Base-by-base conservation (phyloP, 1,140 invertebrate genomes). In the Ptiloglossa arizonensis region DNA sequence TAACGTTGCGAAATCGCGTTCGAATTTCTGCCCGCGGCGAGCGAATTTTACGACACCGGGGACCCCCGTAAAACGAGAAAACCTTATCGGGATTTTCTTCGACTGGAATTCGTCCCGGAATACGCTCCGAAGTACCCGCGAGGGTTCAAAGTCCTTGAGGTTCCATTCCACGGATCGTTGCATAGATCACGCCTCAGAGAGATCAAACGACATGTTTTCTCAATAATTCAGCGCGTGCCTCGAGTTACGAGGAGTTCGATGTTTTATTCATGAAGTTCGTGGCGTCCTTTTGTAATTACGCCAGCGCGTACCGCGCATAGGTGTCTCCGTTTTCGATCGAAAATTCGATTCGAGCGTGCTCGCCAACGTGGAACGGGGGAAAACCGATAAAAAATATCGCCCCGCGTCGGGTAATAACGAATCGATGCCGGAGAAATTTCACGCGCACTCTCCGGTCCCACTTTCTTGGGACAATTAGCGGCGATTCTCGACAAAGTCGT, bases 171-270 rank as follows among this genome's bases (percentile, higher is more conserved):
- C 1, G 44, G 73, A 59, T 59, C 73, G 24, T 46, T 50, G 64
- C 41, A 50, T 69, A 50, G 73, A 81, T 50, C 54, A 71, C 72
- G 63, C 72, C 64, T 66, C 48, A 38, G 22, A 52, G 59, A 27
- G 57, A 27, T 83, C 54, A 54, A 83, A 63, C 74, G 59, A 59
- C 82, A 60, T 67, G 81, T 83, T 78, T 79, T 73, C 71, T 81
- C 73, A 74, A 87, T 86, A 82, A 87, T 87, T 87, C 83, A 87
- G 59, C 75, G 75, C 82, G 80, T 85, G 86, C 74, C 68, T 54
- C 60, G 74, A 71, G 84, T 83, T 69, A 70, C 84, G 75, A 79
- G 52, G 35, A 60, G 72, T 19, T 48, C 67, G 27, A 88, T 88
- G 66, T 87, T 83, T 88, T 87, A 88, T 88, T 87, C 86, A 86